Conservation (phyloP, 2,113 vertebrate species). For the Anhinga rufa region DNA sequence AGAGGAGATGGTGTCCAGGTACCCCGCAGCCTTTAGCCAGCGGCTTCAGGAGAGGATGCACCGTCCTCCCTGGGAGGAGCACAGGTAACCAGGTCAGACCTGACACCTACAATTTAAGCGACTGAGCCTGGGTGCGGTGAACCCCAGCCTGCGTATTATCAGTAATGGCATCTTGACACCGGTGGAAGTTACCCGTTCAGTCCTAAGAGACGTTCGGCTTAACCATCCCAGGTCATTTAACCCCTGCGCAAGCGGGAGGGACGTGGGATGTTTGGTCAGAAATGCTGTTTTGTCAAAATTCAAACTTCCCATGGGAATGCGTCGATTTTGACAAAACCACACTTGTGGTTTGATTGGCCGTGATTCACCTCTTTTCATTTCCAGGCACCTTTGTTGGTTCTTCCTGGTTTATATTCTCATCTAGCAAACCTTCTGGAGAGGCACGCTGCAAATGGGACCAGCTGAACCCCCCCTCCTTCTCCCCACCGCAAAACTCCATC, state of each 20-base stretch:
- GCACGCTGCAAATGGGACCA: accelerated
- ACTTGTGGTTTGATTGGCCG: background rate
- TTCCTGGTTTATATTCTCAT: background rate
- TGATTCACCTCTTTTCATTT: background rate
- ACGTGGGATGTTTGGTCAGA: background rate
- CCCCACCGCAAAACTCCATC: background rate
- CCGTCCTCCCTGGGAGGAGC: background rate
- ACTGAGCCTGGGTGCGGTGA: background rate
- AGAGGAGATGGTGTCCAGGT: background rate
- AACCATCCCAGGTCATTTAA: background rate
- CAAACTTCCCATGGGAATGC: background rate
- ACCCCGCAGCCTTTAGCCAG: background rate
- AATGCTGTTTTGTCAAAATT: background rate
- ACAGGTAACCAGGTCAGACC: background rate
- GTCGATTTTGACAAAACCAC: background rate
- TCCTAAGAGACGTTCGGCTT: background rate
- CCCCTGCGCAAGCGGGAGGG: background rate
- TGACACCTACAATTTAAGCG: too few species aligned
- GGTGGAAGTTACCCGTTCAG: accelerated
- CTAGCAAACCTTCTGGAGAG: background rate
- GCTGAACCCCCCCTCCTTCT: background rate
- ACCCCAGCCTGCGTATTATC: background rate
- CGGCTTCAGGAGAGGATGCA: background rate
- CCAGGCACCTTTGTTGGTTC: background rate
- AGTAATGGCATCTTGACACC: background rate